These are phyloP conservation scores for Phenganax stokvisi DNA, from an alignment of 92 coral and sea anemone species.

Conservation along the genomic window DNA sequence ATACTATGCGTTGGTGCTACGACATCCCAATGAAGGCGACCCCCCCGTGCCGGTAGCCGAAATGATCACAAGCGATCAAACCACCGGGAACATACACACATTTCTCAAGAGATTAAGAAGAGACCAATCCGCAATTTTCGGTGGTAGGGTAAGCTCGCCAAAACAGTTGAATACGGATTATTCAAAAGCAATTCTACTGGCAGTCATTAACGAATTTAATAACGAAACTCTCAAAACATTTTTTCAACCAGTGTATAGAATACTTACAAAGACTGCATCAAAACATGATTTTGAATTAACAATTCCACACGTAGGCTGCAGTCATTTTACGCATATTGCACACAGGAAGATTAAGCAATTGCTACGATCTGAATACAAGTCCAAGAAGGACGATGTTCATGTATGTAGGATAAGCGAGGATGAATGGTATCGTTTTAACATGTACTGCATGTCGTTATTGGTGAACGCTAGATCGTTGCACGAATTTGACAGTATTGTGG, in stretches of 20 bases:
- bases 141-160: constrained; percentile 20
- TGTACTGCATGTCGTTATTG: constrained; percentile 34
- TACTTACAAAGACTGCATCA: background rate
- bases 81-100: constrained; percentile 36
- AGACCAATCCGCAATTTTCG: constrained; percentile 31
- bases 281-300: background rate
- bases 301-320: constrained; percentile 47
- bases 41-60: constrained; percentile 52
- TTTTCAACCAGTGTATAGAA: constrained; percentile 26
- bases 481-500: constrained; percentile 21
- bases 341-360: constrained; percentile 10
- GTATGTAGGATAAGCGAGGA: background rate
- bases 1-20: constrained; percentile 46
- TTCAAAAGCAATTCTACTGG: constrained; percentile 42
- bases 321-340: constrained; percentile 39
- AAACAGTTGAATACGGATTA: constrained; percentile 36
- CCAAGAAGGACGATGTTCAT: constrained; percentile 3
- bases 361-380: background rate
- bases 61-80: constrained; percentile 37
- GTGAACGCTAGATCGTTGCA: constrained; percentile 35
- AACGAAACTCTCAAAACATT: constrained; percentile 41
- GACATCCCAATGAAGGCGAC: constrained; percentile 34
- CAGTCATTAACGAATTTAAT: constrained; percentile 39
- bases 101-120: constrained; percentile 43
- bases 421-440: constrained; percentile 29